phyloP scores from a whole-genome alignment of 2,888 invertebrate species.

The Ferrisia virgata region DNA sequence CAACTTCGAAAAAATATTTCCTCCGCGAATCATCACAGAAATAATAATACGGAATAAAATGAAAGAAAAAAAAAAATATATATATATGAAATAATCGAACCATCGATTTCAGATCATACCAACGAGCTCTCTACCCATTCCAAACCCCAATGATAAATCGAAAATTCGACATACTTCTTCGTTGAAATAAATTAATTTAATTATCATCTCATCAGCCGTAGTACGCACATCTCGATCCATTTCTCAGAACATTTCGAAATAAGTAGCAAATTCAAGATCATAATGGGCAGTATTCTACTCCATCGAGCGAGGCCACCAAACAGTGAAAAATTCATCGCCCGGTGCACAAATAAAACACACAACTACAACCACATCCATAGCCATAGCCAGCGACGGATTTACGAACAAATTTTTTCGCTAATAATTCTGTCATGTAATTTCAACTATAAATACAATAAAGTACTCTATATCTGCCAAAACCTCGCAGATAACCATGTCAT shows the following conservation, averaged over 20 bases:
- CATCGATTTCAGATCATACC: no score
- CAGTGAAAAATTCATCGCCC: background rate
- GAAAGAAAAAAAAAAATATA: background rate
- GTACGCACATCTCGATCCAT: no score
- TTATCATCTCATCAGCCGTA: no score
- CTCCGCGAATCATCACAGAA: no score
- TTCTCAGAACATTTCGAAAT: background rate
- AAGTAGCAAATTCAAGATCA: background rate
- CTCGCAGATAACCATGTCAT: background rate
- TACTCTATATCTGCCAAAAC: constrained; percentile 1
- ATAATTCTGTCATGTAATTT: constrained; percentile 28
- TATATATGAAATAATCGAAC: no score
- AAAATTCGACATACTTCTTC: no score
- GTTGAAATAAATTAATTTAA: no score
- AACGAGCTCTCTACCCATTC: no score
- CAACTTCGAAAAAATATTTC: no score
- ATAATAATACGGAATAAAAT: no score
- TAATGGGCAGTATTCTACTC: background rate
- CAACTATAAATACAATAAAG: constrained; percentile 11
- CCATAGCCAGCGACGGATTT: background rate
- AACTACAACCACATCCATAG: background rate
- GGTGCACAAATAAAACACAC: background rate
- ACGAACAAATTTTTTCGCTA: constrained; percentile 15
- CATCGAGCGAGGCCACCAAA: background rate
- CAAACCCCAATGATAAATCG: no score